phyloP scores from a whole-genome alignment of 1,140 invertebrate species.

The Cyclargus thomasi region DNA sequence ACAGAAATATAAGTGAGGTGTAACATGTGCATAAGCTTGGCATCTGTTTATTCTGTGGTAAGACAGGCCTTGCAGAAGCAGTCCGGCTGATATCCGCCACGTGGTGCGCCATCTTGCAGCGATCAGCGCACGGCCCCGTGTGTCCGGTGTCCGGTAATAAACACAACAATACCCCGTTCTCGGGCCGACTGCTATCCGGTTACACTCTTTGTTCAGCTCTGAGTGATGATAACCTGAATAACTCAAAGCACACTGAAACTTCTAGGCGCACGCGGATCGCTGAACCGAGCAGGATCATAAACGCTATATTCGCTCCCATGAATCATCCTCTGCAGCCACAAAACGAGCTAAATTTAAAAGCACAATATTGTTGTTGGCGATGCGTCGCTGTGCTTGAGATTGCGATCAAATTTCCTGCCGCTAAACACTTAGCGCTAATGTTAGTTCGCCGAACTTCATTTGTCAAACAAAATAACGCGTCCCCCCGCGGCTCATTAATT shows the following conservation, averaged over 20 bases:
- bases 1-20: too few species aligned
- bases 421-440: constrained; percentile 12
- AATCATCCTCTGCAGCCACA: not conserved
- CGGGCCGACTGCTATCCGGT: too few species aligned
- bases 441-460: constrained; percentile 6
- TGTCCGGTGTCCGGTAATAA: too few species aligned
- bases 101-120: too few species aligned
- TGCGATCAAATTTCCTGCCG: constrained; percentile 3
- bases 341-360: not conserved
- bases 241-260: not conserved
- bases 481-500: not conserved
- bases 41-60: too few species aligned
- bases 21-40: too few species aligned
- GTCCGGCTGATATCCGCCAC: too few species aligned
- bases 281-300: not conserved
- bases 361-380: not conserved
- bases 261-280: not conserved
- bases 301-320: not conserved
- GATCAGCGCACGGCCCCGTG: too few species aligned
- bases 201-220: too few species aligned
- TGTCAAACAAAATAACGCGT: constrained; percentile 5
- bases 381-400: not conserved
- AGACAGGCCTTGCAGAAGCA: too few species aligned
- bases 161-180: too few species aligned
- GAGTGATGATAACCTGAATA: not conserved